Evolutionary conservation across 2,797 vertebrate genomes (phyloP), one percentile per base, ranked within the genome.

Genomic region (Neopelma chrysocephalum): DNA sequence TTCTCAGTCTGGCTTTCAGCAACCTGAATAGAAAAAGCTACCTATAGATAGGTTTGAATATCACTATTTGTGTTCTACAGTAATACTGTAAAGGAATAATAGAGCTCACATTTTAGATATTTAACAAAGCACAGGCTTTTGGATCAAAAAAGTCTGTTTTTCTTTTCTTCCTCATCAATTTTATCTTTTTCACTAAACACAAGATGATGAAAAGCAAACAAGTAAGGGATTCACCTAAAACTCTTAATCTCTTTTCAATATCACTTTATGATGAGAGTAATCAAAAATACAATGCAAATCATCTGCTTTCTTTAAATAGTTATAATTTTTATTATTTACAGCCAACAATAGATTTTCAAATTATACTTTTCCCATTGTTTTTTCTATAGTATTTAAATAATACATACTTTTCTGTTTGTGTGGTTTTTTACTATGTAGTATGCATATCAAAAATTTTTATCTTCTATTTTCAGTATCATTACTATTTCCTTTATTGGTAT

Each of bases 1-100:
- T 96, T 96, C 95, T 96, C 68, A 38, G 89, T 94, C 93, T 96
- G 94, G 78, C 92, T 98, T 98, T 97, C 97, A 97, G 85, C 94
- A 97, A 94, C 68, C 76, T 97, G 80, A 97, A 96, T 85, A 96
- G 93, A 92, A 97, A 98, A 97, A 97, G 66, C 38, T 96, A 92
- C 81, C 47, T 94, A 96, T 66, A 95, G 96, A 96, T 96, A 82
- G 80, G 66, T 89, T 95, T 96, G 87, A 97, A 96, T 96, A 96
- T 87, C 92, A 97, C 91, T 95, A 84, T 95, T 97, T 95, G 91
- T 82, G 94, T 96, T 94, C 89, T 95, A 64, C 61, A 69, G 90
- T 89, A 94, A 96, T 94, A 95, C 94, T 94, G 82, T 89, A 87
- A 50, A 90, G 87, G 80, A 94, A 97, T 96, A 97, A 97, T 51